Conservation (phyloP, 2,797 vertebrate species). For the Telmatherina bonti region DNA sequence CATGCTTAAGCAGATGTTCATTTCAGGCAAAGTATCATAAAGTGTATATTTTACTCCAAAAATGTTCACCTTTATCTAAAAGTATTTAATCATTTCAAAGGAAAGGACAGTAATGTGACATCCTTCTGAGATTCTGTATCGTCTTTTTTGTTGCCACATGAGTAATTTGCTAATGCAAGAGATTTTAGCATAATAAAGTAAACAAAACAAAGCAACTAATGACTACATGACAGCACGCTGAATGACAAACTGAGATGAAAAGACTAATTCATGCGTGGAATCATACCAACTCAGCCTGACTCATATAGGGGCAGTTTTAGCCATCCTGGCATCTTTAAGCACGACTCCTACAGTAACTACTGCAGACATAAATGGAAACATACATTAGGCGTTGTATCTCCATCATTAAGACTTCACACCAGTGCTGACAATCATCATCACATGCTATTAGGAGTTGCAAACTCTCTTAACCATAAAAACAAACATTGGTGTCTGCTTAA, state of each 20-base stretch:
- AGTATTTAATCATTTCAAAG: neutral
- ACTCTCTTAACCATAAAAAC: conserved; percentile 51
- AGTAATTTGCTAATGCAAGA: too few relatives aligned
- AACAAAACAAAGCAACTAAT: too few relatives aligned
- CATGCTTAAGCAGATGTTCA: conserved; percentile 10
- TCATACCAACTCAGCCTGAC: neutral
- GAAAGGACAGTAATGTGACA: conserved; percentile 9
- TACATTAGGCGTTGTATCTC: conserved; percentile 2
- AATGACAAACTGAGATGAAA: neutral
- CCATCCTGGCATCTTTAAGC: neutral
- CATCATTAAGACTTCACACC: conserved; percentile 37
- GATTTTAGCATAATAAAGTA: too few relatives aligned
- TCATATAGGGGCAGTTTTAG: conserved; percentile 7
- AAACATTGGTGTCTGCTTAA: conserved; percentile 63
- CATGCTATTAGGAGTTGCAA: conserved; percentile 43
- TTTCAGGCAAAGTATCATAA: neutral
- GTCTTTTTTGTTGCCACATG: too few relatives aligned
- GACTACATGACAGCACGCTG: too few relatives aligned
- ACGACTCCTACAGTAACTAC: conserved; percentile 4
- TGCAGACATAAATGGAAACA: conserved; percentile 20
- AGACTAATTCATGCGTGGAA: neutral
- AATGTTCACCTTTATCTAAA: neutral
- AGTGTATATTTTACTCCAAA: neutral
- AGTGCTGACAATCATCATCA: conserved; percentile 50
- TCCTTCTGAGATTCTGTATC: conserved; percentile 7